These are phyloP conservation scores for Tichodroma muraria DNA, from an alignment of 2,113 vertebrate species.

Conservation along the genomic window DNA sequence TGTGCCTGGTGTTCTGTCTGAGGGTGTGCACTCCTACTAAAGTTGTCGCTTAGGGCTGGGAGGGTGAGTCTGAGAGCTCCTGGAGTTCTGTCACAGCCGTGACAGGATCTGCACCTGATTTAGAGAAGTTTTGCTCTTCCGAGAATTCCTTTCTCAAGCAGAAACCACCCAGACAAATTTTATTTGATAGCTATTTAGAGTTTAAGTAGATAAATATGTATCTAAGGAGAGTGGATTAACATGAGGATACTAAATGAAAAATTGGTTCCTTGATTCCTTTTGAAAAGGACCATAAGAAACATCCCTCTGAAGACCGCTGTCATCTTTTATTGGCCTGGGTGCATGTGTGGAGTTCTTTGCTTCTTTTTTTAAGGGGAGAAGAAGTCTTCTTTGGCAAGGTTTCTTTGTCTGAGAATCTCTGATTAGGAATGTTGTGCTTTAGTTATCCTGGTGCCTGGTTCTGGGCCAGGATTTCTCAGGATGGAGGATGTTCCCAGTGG, in stretches of 20 bases:
- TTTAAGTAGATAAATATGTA: neutral
- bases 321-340: neutral
- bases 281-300: neutral
- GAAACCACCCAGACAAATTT: neutral
- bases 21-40: neutral
- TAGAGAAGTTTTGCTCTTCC: neutral
- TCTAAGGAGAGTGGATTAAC: neutral
- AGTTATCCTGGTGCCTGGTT: slow-evolving; percentile 6
- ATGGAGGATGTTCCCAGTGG: neutral
- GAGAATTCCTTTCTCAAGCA: neutral
- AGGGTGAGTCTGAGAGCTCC: neutral
- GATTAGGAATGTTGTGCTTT: slow-evolving; percentile 25
- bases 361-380: slow-evolving; percentile 5
- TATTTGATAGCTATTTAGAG: neutral
- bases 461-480: slow-evolving; percentile 22
- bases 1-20: neutral
- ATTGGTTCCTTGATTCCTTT: neutral
- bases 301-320: neutral
- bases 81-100: neutral
- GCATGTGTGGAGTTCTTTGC: neutral
- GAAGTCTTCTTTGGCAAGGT: neutral
- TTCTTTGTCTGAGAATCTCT: slow-evolving; percentile 28
- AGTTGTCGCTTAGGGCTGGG: neutral
- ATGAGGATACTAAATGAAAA: neutral
- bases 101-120: neutral